phyloP scores from a whole-genome alignment of 2,113 vertebrate genomes.

The Natator depressus region DNA sequence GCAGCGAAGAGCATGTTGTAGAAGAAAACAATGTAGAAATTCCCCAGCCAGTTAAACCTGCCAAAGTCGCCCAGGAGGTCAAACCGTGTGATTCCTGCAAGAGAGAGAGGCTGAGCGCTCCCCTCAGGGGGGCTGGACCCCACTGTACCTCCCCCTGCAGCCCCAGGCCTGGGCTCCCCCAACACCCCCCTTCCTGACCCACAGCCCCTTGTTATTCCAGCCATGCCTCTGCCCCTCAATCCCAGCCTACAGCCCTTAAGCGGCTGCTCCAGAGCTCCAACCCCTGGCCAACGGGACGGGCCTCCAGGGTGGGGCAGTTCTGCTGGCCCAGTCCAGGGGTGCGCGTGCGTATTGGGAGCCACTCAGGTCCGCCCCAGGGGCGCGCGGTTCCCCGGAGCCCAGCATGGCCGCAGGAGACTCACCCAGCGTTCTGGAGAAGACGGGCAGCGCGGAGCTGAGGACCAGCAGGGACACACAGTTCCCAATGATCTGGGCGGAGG shows the following conservation, averaged over 20 bases:
- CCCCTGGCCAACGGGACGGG: too few species aligned
- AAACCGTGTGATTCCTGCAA: conserved; percentile 93
- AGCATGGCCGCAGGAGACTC: conserved; percentile 50
- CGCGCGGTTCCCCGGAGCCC: rapidly evolving
- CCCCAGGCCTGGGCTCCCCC: not conserved
- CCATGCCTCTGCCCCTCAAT: not conserved
- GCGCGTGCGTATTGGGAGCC: not conserved
- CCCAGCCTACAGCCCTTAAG: not conserved
- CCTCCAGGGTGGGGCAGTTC: not conserved
- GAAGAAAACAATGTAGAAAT: conserved; percentile 94
- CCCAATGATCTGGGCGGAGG: conserved; percentile 89
- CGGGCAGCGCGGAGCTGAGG: conserved; percentile 94
- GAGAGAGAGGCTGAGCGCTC: not conserved
- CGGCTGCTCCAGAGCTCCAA: conserved; percentile 23
- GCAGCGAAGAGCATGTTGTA: conserved; percentile 96
- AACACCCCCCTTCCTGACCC: too few species aligned
- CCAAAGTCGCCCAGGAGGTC: conserved; percentile 96
- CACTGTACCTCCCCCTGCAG: not conserved
- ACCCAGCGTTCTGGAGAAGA: conserved; percentile 97
- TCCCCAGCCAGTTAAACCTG: conserved; percentile 95
- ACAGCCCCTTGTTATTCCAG: not conserved
- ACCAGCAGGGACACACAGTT: conserved; percentile 96
- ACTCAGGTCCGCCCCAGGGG: not conserved
- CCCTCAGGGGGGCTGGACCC: not conserved
- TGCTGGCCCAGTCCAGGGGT: not conserved